These are phyloP conservation scores for Silurus aristotelis DNA, from an alignment of 2,797 vertebrate species.

Conservation along the genomic window DNA sequence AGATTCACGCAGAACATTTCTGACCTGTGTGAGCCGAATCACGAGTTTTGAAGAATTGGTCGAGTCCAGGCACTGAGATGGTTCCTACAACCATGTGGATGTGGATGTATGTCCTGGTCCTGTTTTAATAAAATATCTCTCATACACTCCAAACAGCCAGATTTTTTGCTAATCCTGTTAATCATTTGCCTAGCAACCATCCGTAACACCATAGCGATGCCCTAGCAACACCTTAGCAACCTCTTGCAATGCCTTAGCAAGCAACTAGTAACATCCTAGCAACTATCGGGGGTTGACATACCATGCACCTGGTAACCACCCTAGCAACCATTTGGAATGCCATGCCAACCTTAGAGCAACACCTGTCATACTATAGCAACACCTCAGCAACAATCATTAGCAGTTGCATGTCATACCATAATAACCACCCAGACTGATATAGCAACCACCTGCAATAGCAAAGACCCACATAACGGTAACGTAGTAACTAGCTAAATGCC, in stretches of 20 bases:
- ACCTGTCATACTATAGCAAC: background rate
- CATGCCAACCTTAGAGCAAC: background rate
- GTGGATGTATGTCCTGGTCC: background rate
- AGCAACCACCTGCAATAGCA: background rate
- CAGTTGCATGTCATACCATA: background rate
- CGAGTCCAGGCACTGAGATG: background rate
- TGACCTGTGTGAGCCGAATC: background rate
- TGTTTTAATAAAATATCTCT: background rate
- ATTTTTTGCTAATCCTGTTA: background rate
- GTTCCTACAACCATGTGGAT: background rate
- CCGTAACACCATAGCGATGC: background rate
- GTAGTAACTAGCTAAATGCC: background rate
- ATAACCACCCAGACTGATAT: background rate
- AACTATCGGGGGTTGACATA: background rate
- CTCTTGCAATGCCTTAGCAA: background rate
- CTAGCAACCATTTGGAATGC: background rate
- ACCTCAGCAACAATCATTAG: background rate
- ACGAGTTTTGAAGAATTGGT: background rate
- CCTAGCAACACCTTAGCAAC: background rate
- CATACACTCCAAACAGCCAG: background rate
- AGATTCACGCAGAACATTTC: background rate
- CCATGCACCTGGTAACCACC: background rate
- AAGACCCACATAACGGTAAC: background rate
- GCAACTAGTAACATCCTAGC: background rate
- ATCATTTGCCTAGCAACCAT: background rate